Percentiles rank a stretch among this genome's conserved stretches.
These are phyloP conservation scores for Rhodeus uyekii DNA, from an alignment of 2,797 vertebrate genomes.

Conservation along the genomic window DNA sequence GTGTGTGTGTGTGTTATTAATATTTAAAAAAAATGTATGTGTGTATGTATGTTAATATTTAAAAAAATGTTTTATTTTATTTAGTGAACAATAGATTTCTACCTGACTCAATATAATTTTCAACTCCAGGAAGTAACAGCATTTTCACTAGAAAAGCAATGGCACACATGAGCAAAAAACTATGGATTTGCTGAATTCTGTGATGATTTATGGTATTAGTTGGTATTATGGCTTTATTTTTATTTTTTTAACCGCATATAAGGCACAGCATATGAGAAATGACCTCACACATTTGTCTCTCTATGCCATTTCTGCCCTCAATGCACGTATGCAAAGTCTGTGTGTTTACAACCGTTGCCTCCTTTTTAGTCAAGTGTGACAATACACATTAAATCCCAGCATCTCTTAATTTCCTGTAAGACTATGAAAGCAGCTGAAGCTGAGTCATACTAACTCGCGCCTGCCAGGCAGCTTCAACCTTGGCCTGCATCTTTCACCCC, in stretches of 20 bases:
- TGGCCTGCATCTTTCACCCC: slow-evolving; percentile 4
- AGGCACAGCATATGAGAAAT: neutral
- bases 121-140: neutral
- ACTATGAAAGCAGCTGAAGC: slow-evolving; percentile 6
- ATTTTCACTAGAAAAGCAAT: neutral
- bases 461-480: slow-evolving; percentile 45
- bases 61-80: too few relatives aligned
- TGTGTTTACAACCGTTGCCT: slow-evolving; percentile 10
- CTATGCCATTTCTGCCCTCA: neutral
- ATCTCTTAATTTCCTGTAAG: neutral
- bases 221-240: too few relatives aligned
- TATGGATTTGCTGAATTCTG: neutral
- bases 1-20: too few relatives aligned
- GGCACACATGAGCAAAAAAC: neutral
- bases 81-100: neutral
- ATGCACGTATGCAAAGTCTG: neutral
- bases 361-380: slow-evolving; percentile 26
- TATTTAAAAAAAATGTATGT: too few relatives aligned
- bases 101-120: neutral
- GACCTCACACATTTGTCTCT: neutral
- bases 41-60: too few relatives aligned
- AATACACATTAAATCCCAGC: slow-evolving; percentile 19
- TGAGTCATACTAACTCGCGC: slow-evolving; percentile 43
- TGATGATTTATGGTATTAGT: neutral
- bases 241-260: too few relatives aligned